Evolutionary conservation across 2,888 invertebrate genomes (phyloP).

Genomic region (Steinernema hermaphroditum): DNA sequence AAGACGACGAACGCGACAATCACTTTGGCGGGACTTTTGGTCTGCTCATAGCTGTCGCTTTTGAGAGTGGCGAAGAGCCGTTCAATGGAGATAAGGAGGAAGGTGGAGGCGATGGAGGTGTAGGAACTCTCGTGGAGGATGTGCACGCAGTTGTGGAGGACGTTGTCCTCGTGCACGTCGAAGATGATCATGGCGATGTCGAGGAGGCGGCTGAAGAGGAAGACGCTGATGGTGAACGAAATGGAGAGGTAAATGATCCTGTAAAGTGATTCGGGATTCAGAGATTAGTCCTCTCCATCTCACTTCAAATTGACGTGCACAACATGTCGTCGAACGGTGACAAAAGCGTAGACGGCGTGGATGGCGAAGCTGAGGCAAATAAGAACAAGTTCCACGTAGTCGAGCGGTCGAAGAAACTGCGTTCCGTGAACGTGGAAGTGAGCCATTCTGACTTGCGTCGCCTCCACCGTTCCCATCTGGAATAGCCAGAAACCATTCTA

Average conservation of each 20-base stretch:
- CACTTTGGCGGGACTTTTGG: not conserved
- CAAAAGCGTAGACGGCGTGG: not conserved
- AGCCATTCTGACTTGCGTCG: no score
- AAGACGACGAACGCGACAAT: not conserved
- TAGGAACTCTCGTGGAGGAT: conserved; percentile 25
- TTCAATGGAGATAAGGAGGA: not conserved
- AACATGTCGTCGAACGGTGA: not conserved
- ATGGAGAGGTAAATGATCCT: conserved; percentile 3
- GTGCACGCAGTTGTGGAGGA: not conserved
- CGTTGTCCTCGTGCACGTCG: conserved; percentile 18
- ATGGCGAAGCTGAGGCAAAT: not conserved
- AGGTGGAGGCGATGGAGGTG: conserved; percentile 9
- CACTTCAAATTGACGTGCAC: conserved; percentile 18
- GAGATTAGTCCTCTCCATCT: no score
- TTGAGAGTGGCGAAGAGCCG: conserved; percentile 8
- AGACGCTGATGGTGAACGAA: not conserved
- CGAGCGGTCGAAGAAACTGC: not conserved
- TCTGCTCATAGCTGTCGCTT: not conserved
- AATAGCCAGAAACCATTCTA: no score
- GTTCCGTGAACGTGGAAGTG: not conserved
- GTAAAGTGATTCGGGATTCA: no score
- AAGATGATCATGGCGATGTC: conserved; percentile 17
- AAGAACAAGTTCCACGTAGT: conserved; percentile 13
- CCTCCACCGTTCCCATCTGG: no score
- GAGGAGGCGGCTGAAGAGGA: not conserved